Evolutionary conservation across 2,888 invertebrate species (phyloP).

Genomic region (Chrysopilus asiliformis): DNA sequence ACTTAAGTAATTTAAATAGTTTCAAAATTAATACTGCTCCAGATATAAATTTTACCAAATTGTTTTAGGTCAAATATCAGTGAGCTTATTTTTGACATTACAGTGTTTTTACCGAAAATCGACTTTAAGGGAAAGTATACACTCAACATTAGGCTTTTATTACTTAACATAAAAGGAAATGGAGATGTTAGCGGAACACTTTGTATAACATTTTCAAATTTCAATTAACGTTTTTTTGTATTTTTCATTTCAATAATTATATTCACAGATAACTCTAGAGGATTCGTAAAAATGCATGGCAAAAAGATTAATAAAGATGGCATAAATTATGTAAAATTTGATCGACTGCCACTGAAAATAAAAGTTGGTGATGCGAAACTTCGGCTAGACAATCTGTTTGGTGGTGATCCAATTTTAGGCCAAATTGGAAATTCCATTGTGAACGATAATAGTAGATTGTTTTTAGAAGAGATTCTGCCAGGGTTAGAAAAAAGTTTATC

Average conservation of each 20-base stretch:
- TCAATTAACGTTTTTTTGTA: not conserved
- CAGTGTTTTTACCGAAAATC: slow-evolving; percentile 28
- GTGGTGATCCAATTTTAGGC: slow-evolving; percentile 30
- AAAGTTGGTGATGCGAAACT: slow-evolving; percentile 28
- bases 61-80: slow-evolving; percentile 7
- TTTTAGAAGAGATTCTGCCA: slow-evolving; percentile 31
- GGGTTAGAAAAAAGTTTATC: slow-evolving; percentile 32
- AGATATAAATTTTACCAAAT: not conserved
- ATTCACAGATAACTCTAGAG: slow-evolving; percentile 33
- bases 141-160: slow-evolving; percentile 27
- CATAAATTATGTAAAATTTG: slow-evolving; percentile 30
- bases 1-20: slow-evolving; percentile 21
- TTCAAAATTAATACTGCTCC: too few relatives aligned
- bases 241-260: too few relatives aligned
- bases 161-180: slow-evolving; percentile 30
- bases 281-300: slow-evolving; percentile 30
- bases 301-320: slow-evolving; percentile 22
- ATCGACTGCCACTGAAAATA: slow-evolving; percentile 28
- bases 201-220: slow-evolving; percentile 19
- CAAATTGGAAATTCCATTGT: slow-evolving; percentile 32
- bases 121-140: slow-evolving; percentile 32
- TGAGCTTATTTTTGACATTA: slow-evolving; percentile 30
- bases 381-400: slow-evolving; percentile 31
- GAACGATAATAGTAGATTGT: slow-evolving; percentile 32
- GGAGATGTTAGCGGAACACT: slow-evolving; percentile 31